Conservation (phyloP, 2,888 invertebrate species). For the Ophioninae sp. region DNA sequence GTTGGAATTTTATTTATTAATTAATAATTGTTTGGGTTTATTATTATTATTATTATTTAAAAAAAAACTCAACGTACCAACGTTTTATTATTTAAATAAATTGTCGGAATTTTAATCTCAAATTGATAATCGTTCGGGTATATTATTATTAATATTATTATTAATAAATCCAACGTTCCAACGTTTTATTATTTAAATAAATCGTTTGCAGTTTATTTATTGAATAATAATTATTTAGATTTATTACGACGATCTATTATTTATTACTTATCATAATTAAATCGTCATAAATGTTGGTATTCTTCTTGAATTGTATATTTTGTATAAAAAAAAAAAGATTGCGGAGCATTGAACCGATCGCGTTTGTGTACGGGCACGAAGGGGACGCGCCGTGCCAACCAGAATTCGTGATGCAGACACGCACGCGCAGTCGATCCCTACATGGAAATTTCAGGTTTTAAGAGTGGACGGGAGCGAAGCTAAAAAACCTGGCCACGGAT, state of each 20-base stretch:
- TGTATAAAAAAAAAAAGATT: neutral
- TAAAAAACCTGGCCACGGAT: slow-evolving; percentile 44
- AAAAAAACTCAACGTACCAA: neutral
- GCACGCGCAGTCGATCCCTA: slow-evolving; percentile 37
- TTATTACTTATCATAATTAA: no score
- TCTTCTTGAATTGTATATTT: neutral
- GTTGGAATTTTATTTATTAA: no score
- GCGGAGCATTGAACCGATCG: slow-evolving; percentile 33
- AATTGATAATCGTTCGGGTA: no score
- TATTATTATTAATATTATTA: no score
- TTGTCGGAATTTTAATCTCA: no score
- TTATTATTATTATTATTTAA: no score
- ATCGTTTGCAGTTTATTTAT: no score
- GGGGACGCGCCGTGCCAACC: neutral
- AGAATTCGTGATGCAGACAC: slow-evolving; percentile 32
- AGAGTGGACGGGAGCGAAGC: slow-evolving; percentile 36
- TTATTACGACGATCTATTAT: no score
- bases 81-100: neutral
- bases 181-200: no score
- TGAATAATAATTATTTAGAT: no score
- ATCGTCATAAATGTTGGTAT: neutral
- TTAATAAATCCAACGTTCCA: no score
- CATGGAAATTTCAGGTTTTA: slow-evolving; percentile 61
- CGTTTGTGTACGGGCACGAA: slow-evolving; percentile 5
- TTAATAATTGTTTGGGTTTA: no score